Base-by-base conservation (phyloP, 2,113 vertebrate species). In the Rhynchomys soricoides region DNA sequence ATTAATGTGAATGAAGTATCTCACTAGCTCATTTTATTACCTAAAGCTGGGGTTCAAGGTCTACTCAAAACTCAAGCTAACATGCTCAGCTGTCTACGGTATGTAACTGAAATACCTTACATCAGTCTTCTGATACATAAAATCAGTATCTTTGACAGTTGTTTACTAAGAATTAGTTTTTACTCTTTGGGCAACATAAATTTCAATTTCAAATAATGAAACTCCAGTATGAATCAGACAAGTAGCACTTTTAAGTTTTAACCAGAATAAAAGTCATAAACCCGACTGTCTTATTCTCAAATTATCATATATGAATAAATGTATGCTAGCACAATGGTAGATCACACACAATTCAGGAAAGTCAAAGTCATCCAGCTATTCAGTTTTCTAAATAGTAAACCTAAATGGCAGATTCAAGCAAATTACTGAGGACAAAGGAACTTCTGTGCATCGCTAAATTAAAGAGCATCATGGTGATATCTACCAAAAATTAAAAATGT, bases 201-300 rank as follows among this genome's bases (percentile, higher is more conserved):
- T 59, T 90, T 45, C 95, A 93, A 93, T 40, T 94, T 94, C 59
- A 77, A 62, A 10, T 64, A 40, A 78, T 4, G 95, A 45, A 83
- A 96, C 78, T 92, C 92, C 50, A 92, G 50, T 37, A 11, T 64
- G 90, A 92, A 68, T 87, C 78, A 95, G n/a, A 86, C 17, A 86
- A 86, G 31, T 1, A 92, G 48, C 4, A 94, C 70, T 94, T 94
- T 95, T 43, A 77, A 94, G 10, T 88, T 75, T 40, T 71, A 81
- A n/a, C n/a, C n/a, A 79, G 12, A 96, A 90, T 16, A 22, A 89
- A 93, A 96, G 26, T 71, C 79, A 3, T 10, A 95, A 82, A 26
- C 93, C 10, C 17, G 83, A 92, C n/a, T 64, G 34, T 68, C 34
- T 88, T 48, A 57, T 94, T 86, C 50, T 83, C 40, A 92, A 91